Evolutionary conservation across 2,113 vertebrate species (phyloP).

Genomic region (Toxostoma redivivum): DNA sequence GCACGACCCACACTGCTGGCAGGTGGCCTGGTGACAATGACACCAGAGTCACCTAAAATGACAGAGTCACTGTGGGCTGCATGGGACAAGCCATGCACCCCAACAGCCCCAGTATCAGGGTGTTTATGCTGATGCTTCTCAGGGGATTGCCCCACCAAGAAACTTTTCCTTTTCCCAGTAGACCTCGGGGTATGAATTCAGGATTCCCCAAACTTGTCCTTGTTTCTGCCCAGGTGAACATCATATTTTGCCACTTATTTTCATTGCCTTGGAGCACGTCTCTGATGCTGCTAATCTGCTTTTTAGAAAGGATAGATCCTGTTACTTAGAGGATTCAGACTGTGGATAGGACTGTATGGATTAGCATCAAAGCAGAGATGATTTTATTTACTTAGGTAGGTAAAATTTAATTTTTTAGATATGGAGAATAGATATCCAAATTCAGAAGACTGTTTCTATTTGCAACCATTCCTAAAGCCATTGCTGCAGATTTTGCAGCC

Average conservation of each 20-base stretch:
- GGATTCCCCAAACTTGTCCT: background rate
- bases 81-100: rapidly evolving
- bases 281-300: background rate
- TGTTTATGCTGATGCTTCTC: background rate
- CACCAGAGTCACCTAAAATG: background rate
- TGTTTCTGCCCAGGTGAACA: background rate
- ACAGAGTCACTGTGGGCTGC: background rate
- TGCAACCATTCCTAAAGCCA: background rate
- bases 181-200: rapidly evolving
- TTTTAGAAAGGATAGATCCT: background rate
- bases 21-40: background rate
- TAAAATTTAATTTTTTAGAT: background rate
- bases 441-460: background rate
- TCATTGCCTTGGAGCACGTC: background rate
- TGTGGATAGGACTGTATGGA: background rate
- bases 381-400: background rate
- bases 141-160: background rate
- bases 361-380: background rate
- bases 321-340: background rate
- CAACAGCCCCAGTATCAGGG: rapidly evolving
- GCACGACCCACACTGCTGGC: rapidly evolving
- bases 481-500: background rate
- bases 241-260: background rate
- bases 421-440: background rate
- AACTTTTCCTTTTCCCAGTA: background rate